Conservation (phyloP, 1,140 invertebrate genomes). For the Aphis gossypii region DNA sequence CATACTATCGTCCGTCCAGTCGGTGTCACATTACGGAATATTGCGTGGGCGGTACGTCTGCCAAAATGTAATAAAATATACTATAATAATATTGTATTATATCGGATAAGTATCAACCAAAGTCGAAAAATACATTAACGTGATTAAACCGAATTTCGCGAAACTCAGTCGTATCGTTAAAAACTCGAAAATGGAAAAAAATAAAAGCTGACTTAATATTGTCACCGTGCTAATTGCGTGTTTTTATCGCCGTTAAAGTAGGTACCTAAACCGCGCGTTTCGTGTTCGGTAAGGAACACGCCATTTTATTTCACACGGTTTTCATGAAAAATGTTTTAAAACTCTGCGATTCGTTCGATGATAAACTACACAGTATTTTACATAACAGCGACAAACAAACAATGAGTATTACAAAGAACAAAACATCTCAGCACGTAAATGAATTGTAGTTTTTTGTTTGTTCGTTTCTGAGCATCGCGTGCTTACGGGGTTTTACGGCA, state of each 20-base stretch:
- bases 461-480: neutral
- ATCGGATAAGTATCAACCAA: neutral
- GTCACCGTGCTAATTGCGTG: neutral
- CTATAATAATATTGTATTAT: neutral
- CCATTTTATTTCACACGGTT: neutral
- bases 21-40: neutral
- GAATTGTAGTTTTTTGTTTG: conserved; percentile 5
- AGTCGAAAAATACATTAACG: neutral
- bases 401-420: neutral
- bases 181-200: neutral
- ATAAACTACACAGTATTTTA: neutral
- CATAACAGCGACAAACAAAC: neutral
- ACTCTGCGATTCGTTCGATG: neutral
- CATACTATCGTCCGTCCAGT: neutral
- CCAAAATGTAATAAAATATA: neutral
- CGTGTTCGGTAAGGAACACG: neutral
- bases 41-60: neutral
- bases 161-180: neutral
- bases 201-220: neutral
- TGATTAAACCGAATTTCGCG: neutral
- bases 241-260: neutral
- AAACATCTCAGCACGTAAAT: conserved; percentile 3
- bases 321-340: neutral
- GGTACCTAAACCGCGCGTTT: no score
- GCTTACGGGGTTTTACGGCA: neutral